Conservation (phyloP, 2,113 vertebrate species). For the Neomonachus schauinslandi region DNA sequence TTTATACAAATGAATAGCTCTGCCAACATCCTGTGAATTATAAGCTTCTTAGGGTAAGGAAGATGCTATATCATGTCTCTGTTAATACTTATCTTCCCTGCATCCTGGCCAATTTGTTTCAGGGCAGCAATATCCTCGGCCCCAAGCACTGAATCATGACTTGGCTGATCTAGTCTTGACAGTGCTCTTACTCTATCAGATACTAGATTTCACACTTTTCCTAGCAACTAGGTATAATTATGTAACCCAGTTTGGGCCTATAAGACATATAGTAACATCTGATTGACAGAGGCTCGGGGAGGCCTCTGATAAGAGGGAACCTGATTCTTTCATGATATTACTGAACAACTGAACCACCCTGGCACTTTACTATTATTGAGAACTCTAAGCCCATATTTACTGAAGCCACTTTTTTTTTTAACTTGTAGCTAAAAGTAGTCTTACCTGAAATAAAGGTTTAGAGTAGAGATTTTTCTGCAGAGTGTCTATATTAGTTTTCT, state of each 20-base stretch:
- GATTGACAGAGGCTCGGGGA: neutral
- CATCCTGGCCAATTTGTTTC: neutral
- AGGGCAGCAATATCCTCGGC: neutral
- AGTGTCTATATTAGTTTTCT: neutral
- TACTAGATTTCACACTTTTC: neutral
- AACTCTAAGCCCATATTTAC: neutral
- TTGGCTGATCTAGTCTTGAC: neutral
- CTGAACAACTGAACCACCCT: neutral
- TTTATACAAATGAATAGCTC: neutral
- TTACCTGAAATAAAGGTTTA: neutral
- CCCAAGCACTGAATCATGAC: neutral
- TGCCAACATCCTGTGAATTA: neutral
- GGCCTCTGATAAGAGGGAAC: neutral
- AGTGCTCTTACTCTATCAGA: neutral
- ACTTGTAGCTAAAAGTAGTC: neutral
- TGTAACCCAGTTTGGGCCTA: neutral
- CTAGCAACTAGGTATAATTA: neutral
- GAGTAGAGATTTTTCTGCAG: too few species aligned
- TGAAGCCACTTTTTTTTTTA: neutral
- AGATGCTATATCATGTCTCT: neutral
- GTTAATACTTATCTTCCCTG: neutral
- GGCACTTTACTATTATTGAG: neutral
- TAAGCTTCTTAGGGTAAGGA: neutral
- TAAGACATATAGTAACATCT: neutral
- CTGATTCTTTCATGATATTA: neutral